These are phyloP conservation scores for Cardiocondyla obscurior DNA, from an alignment of 1,140 invertebrate species.

Conservation along the genomic window DNA sequence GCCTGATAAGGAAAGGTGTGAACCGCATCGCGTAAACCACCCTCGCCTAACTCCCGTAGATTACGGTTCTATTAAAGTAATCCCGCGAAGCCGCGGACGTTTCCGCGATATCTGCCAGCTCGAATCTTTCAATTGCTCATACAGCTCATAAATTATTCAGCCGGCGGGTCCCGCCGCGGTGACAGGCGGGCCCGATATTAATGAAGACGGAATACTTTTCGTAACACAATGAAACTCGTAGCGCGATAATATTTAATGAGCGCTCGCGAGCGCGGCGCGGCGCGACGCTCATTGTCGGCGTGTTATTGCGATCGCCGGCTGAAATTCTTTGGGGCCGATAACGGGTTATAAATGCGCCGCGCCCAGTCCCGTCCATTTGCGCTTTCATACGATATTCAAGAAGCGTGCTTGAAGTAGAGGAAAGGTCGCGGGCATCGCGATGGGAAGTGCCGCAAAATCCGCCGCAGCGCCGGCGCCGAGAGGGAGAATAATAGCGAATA, in stretches of 20 bases:
- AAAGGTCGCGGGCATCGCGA: conserved; percentile 31
- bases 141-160: conserved; percentile 11
- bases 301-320: not conserved
- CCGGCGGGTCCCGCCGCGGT: no score
- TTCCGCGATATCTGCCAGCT: not conserved
- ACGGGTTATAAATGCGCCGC: not conserved
- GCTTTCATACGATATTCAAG: conserved; percentile 34
- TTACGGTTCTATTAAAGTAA: conserved; percentile 6
- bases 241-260: conserved; percentile 5
- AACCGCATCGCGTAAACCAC: not conserved
- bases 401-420: conserved; percentile 3
- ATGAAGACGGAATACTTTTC: conserved; percentile 21
- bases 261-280: not conserved
- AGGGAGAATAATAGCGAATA: conserved; percentile 54
- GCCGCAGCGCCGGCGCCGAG: not conserved
- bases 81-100: not conserved
- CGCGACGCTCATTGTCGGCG: not conserved
- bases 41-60: not conserved
- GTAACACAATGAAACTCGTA: not conserved
- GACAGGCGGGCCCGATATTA: not conserved
- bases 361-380: conserved; percentile 5
- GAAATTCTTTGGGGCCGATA: conserved; percentile 23
- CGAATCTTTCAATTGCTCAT: conserved; percentile 2
- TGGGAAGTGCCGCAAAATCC: conserved; percentile 36
- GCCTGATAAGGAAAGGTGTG: not conserved